Conservation (phyloP, 2,888 invertebrate genomes). For the Stegophylla sp. region DNA sequence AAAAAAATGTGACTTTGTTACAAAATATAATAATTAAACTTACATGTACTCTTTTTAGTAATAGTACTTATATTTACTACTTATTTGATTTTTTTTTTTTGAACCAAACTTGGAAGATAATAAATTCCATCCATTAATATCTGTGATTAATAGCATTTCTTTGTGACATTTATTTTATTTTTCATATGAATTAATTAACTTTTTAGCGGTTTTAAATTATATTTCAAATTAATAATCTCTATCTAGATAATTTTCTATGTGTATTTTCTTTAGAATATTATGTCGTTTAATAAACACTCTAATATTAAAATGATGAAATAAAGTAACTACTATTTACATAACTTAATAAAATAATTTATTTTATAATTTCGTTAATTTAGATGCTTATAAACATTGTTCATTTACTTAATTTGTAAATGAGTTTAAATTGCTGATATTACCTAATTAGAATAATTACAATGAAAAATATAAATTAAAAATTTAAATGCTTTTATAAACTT, state of each 20-base stretch:
- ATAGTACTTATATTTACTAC: slow-evolving; percentile 11
- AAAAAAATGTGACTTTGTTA: too few species aligned
- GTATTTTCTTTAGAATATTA: not conserved
- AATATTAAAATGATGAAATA: not conserved
- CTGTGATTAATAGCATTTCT: slow-evolving; percentile 49
- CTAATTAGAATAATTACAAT: not conserved
- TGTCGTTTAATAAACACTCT: not conserved
- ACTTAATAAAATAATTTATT: not conserved
- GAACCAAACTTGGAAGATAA: slow-evolving; percentile 15
- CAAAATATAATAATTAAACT: not conserved
- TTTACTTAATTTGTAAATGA: not conserved
- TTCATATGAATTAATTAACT: not conserved
- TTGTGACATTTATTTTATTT: slow-evolving; percentile 32
- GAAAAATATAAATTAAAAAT: not conserved
- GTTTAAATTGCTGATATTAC: not conserved
- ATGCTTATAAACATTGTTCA: not conserved
- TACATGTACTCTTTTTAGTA: not conserved
- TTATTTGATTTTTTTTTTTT: not conserved
- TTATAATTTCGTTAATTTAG: not conserved
- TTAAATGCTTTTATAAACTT: not conserved
- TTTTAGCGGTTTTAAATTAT: slow-evolving; percentile 16
- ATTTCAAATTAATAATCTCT: not conserved
- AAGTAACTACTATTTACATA: not conserved
- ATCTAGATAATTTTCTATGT: not conserved
- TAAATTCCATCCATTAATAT: slow-evolving; percentile 50